These are phyloP conservation scores for Parauchenoglanis punctatus DNA, from an alignment of 2,797 vertebrate genomes.

Conservation along the genomic window DNA sequence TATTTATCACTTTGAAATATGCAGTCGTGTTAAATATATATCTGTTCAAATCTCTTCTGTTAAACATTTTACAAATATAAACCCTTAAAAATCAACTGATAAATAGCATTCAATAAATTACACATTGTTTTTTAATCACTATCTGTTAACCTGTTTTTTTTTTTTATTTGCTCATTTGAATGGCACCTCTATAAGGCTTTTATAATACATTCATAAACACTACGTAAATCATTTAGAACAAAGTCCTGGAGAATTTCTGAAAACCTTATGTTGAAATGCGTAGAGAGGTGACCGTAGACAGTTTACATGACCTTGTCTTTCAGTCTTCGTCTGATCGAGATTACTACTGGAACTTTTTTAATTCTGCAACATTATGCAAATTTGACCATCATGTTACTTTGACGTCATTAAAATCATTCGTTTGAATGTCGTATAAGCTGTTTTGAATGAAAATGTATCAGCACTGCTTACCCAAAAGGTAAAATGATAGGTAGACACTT, in stretches of 20 bases:
- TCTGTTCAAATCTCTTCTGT: not conserved
- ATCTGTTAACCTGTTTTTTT: not conserved
- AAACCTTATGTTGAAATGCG: not conserved
- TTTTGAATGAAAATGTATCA: not conserved
- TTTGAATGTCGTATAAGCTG: not conserved
- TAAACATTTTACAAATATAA: not conserved
- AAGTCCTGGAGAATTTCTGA: not conserved
- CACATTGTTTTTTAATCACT: not conserved
- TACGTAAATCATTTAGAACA: not conserved
- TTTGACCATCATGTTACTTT: too few species aligned
- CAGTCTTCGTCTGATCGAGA: not conserved
- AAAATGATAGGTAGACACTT: not conserved
- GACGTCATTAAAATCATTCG: not conserved
- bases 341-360: not conserved
- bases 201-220: not conserved
- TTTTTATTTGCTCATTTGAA: not conserved
- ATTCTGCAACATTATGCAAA: too few species aligned
- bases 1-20: not conserved
- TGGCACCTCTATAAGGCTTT: not conserved
- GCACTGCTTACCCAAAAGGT: not conserved
- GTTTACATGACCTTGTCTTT: not conserved
- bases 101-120: not conserved
- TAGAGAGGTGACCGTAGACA: not conserved
- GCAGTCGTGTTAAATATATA: not conserved
- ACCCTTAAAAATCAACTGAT: not conserved